Evolutionary conservation across 2,888 invertebrate genomes (phyloP), one percentile per base, ranked within the genome.

Genomic region (Mechanitis messenoides): DNA sequence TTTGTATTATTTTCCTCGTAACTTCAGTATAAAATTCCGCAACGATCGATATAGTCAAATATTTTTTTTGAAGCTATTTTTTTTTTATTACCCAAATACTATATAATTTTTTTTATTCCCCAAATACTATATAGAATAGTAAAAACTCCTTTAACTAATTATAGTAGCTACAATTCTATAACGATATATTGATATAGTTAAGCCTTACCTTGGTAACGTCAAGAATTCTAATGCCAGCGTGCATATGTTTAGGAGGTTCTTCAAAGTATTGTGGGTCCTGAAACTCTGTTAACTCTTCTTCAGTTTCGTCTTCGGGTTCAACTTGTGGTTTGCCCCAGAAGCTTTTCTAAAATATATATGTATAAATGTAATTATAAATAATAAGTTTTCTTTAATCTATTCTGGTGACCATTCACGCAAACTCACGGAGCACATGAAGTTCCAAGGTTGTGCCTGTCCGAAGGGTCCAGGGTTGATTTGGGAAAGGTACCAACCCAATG

Each of bases 391-490:
- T 42, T 42, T 35, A 5, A 35, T 3, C 6, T 5, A 35, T 38
- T 53, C 53, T 20, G 33, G 46, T n/a, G 12, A 33, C 5, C 20
- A 45, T 45, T 45, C 35, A 28, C 2, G n/a, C 9, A 46, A 12
- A 66, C 81, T 77, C 79, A 94, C 94, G 82, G 90, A 83, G 53
- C 92, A 87, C 2, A 92, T 81, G 76, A 94, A 95, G 70, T 92
- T 88, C 86, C 92, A 93, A 0, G 93, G 92, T 68, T 91, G 88
- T 3, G 94, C 92, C 2, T 94, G 91, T 0, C 95, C 95, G 71
- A 92, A 94, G 33, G 92, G 90, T 3, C 95, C 95, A 0, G 95
- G 95, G 11, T 76, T 63, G 45, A 83, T 81, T 5, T 69, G 68
- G 3, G 78, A 71, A 11, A 84, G 64, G 59, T 84, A 85, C 77